phyloP scores from a whole-genome alignment of 2,113 vertebrate genomes.

The Silurus glanis region DNA sequence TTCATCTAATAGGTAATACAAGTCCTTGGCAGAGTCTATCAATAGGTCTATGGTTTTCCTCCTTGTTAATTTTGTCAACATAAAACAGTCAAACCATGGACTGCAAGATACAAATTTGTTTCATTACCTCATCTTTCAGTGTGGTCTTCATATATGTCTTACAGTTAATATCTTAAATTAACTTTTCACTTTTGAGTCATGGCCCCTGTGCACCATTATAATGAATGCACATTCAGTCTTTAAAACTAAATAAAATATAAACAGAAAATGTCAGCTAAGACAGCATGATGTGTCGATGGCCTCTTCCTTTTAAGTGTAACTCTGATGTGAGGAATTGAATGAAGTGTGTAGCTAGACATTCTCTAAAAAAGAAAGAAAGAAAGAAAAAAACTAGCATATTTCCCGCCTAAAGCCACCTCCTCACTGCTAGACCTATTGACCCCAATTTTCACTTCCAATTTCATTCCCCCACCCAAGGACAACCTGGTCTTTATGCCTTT shows the following conservation, averaged over 20 bases:
- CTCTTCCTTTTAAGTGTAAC: slow-evolving; percentile 25
- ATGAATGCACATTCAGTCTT: slow-evolving; percentile 18
- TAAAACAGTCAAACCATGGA: neutral
- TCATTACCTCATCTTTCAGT: neutral
- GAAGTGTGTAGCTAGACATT: slow-evolving; percentile 28
- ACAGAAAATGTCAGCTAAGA: slow-evolving; percentile 39
- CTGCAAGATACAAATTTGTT: neutral
- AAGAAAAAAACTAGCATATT: neutral
- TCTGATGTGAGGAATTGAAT: slow-evolving; percentile 19
- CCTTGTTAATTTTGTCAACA: neutral
- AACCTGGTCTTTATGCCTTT: slow-evolving; percentile 37
- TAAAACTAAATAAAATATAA: neutral
- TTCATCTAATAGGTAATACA: neutral
- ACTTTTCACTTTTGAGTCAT: neutral
- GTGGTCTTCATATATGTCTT: neutral
- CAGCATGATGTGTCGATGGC: slow-evolving; percentile 40
- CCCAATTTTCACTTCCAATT: slow-evolving; percentile 56
- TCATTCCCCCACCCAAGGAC: slow-evolving; percentile 62
- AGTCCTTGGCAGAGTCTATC: neutral
- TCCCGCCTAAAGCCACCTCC: slow-evolving; percentile 38
- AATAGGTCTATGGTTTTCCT: neutral
- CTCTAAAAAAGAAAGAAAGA: neutral
- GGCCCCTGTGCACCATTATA: neutral
- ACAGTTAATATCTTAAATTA: slow-evolving; percentile 3
- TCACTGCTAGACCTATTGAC: slow-evolving; percentile 45